These are phyloP conservation scores for Bombus sibiricus DNA, from an alignment of 1,140 invertebrate genomes.

Conservation along the genomic window DNA sequence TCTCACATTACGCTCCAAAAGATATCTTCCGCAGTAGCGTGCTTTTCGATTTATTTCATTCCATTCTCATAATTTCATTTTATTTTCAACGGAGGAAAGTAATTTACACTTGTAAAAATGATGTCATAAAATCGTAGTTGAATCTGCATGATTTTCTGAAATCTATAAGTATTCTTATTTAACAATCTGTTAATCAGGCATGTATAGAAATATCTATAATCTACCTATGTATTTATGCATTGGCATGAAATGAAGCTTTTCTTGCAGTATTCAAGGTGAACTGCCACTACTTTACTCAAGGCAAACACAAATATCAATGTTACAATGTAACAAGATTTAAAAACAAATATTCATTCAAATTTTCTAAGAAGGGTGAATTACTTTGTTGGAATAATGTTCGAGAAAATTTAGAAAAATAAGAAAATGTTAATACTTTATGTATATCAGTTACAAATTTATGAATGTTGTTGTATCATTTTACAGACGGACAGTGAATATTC, in stretches of 20 bases:
- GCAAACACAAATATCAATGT: slow-evolving; percentile 45
- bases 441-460: not conserved
- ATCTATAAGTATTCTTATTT: not conserved
- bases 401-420: not conserved
- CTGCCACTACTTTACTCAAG: slow-evolving; percentile 51
- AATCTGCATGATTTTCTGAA: slow-evolving; percentile 1
- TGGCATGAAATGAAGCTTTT: slow-evolving; percentile 53
- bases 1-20: slow-evolving; percentile 51
- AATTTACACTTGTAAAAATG: not conserved
- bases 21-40: slow-evolving; percentile 36
- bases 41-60: not conserved
- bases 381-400: not conserved
- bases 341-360: slow-evolving; percentile 8
- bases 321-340: slow-evolving; percentile 5
- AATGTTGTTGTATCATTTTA: slow-evolving; percentile 77
- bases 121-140: not conserved
- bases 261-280: slow-evolving; percentile 60
- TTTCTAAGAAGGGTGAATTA: not conserved
- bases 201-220: not conserved
- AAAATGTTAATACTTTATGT: not conserved
- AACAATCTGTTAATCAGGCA: slow-evolving; percentile 6
- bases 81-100: not conserved
- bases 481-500: slow-evolving; percentile 93
- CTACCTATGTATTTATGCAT: slow-evolving; percentile 41
- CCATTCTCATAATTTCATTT: slow-evolving; percentile 7